A percentile compares a stretch with the other conserved stretches of the same genome.
Evolutionary conservation across 30 jellyfish, hydroid and myxozoan genomes (phyloP).

Genomic region (Hydractinia echinata): DNA sequence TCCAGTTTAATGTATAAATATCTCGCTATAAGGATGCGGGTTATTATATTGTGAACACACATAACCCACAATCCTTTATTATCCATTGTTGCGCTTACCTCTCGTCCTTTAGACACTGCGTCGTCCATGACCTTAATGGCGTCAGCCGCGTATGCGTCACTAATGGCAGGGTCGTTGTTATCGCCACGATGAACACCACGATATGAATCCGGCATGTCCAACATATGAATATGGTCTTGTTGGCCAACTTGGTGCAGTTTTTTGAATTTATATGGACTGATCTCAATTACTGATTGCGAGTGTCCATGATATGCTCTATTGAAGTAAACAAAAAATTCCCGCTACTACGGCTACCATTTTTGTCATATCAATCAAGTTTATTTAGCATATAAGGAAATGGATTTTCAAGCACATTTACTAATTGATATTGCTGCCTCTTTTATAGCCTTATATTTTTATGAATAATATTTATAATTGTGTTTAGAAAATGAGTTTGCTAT

Average conservation of each 20-base stretch:
- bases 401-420: no score
- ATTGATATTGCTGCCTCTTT: no score
- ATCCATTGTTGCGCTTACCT: constrained; percentile 23
- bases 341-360: neutral
- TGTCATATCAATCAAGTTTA: no score
- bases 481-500: no score
- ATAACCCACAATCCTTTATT: no score
- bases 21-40: no score
- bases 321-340: neutral
- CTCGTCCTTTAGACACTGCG: constrained; percentile 47
- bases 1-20: no score
- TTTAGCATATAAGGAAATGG: no score
- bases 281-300: constrained; percentile 73
- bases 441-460: no score
- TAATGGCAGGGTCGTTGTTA: constrained; percentile 31
- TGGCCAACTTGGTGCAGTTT: constrained; percentile 28
- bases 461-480: no score
- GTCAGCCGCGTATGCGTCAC: constrained; percentile 58
- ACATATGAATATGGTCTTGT: constrained; percentile 66
- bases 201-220: constrained; percentile 84
- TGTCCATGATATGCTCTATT: constrained; percentile 97
- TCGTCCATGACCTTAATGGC: constrained; percentile 36
- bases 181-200: constrained; percentile 73
- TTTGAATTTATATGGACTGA: constrained; percentile 89
- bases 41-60: no score